Evolutionary conservation across 2,113 vertebrate genomes (phyloP).

Genomic region (Anolis sagrei): DNA sequence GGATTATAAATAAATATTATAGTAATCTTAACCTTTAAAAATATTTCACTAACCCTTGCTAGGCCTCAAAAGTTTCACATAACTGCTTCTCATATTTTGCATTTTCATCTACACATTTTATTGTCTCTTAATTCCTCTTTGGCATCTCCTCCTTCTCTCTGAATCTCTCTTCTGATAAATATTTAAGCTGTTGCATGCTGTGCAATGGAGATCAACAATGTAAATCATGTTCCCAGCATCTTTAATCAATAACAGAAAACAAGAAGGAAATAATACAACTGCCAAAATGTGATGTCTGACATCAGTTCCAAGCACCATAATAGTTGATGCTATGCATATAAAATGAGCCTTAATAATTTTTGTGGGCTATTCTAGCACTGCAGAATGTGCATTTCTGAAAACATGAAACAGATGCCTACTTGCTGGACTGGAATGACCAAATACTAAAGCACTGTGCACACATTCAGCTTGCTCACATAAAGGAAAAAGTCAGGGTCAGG

Average conservation of each 20-base stretch:
- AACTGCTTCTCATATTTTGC: neutral
- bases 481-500: neutral
- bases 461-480: neutral
- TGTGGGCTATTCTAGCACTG: constrained; percentile 15
- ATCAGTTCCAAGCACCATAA: constrained; percentile 38
- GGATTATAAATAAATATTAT: too few species aligned
- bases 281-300: constrained; percentile 63
- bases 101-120: fast-evolving
- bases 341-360: constrained; percentile 27
- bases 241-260: constrained; percentile 75
- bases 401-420: neutral
- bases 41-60: neutral
- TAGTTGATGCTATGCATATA: constrained; percentile 12
- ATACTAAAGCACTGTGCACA: neutral
- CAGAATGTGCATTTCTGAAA: neutral
- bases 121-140: constrained; percentile 38
- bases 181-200: constrained; percentile 49
- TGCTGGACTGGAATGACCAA: neutral
- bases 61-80: constrained; percentile 35
- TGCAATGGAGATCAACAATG: constrained; percentile 41
- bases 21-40: neutral
- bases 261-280: constrained; percentile 52
- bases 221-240: constrained; percentile 56
- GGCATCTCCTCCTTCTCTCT: neutral
- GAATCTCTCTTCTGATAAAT: constrained; percentile 51